Base-by-base conservation (phyloP, 35 echinoderm and acorn worm species). In the Apostichopus japonicus region DNA sequence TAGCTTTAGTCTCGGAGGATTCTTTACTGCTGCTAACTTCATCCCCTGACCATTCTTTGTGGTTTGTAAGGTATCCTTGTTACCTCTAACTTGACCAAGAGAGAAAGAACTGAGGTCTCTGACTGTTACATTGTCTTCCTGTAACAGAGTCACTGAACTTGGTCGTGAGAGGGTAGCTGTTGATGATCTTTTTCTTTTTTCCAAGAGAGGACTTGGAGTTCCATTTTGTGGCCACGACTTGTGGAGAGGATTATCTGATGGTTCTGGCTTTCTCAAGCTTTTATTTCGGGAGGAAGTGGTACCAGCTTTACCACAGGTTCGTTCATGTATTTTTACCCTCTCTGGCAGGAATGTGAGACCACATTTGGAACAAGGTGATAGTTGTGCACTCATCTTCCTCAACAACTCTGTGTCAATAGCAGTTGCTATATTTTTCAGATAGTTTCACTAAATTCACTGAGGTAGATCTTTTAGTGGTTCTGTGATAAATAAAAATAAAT, bases 281-380 rank as follows among this genome's bases (percentile, higher is more conserved):
- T 80, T 80, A 16, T 53, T 53, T 23, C 27, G 56, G n/a, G 56
- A 25, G 24, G 22, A 24, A 53, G 86, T 10, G 11, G 16, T 21
- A 25, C 33, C 16, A 23, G 56, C 33, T 72, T 73, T 89, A 19
- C 86, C 86, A 92, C 97, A 98, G 1, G 63, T 90, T 79, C 78
- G 94, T 86, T 96, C 93, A 72, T 98, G 97, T 24, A 92, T 92
- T 23, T 92, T 86, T 3, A 98, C 77, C 87, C 97, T 96, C 27
- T 98, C 97, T 61, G 94, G 93, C 54, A 98, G 90, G 88, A 98
- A 98, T 11, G 97, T 96, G 24, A 95, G 80, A 2, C 94, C 97
- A 93, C 97, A 98, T n/a, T 94, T 95, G 57, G 94, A 92, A 73
- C 97, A 98, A 10, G 97, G 97, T 16, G 90, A 21, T 56, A 98